These are phyloP conservation scores for Coleophora flavipennella DNA, from an alignment of 2,888 invertebrate genomes.

Conservation along the genomic window DNA sequence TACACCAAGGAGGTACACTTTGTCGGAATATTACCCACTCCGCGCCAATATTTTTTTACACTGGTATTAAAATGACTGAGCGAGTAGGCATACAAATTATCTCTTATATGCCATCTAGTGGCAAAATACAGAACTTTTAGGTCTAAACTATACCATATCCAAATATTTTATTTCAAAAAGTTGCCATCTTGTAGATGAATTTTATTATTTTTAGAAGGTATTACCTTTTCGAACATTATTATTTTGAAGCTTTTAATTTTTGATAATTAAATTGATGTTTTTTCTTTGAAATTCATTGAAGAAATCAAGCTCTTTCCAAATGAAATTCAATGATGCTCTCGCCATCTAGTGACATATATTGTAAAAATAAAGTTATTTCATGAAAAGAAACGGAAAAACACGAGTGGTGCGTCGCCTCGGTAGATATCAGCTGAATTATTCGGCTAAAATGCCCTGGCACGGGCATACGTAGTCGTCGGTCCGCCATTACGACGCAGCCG, in stretches of 20 bases:
- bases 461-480: conserved; percentile 75
- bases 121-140: not conserved
- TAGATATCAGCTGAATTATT: conserved; percentile 74
- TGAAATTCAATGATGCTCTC: not conserved
- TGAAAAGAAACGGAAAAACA: conserved; percentile 74
- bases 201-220: not conserved
- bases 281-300: not conserved
- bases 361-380: conserved; percentile 40
- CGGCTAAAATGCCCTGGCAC: conserved; percentile 75
- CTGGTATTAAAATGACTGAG: conserved; percentile 5
- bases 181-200: conserved; percentile 8
- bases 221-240: conserved; percentile 1
- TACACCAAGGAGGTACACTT: too few relatives aligned
- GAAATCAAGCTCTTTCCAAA: not conserved
- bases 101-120: conserved; percentile 21
- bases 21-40: not conserved
- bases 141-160: conserved; percentile 8
- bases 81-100: conserved; percentile 6
- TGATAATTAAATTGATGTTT: not conserved
- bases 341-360: conserved; percentile 39
- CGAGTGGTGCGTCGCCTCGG: conserved; percentile 68
- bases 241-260: not conserved
- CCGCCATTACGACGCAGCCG: conserved; percentile 74
- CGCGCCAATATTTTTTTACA: not conserved
- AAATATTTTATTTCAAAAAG: conserved; percentile 4